Percentiles rank a stretch among this genome's conserved stretches.
phyloP scores from a whole-genome alignment of 2,797 vertebrate genomes.

The Harpagifer antarcticus region DNA sequence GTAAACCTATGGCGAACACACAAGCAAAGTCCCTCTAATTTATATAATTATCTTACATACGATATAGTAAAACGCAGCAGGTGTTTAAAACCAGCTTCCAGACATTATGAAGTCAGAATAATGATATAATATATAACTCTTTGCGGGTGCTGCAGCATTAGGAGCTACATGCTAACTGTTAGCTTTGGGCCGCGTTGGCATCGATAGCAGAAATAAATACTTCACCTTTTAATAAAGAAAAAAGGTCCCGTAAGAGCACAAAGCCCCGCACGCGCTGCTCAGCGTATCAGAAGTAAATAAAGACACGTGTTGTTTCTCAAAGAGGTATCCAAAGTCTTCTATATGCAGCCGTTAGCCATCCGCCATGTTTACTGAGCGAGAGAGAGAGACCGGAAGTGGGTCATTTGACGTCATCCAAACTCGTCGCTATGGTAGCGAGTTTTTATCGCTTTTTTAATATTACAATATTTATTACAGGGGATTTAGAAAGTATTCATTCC shows the following conservation, averaged over 20 bases:
- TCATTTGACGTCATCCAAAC: slow-evolving; percentile 26
- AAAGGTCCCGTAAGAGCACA: not conserved
- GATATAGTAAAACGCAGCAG: fast-evolving
- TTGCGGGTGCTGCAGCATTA: not conserved
- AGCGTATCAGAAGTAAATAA: not conserved
- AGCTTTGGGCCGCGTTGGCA: slow-evolving; percentile 57
- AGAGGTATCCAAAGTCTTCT: slow-evolving; percentile 8
- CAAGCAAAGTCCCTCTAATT: fast-evolving
- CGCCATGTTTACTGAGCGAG: slow-evolving; percentile 71
- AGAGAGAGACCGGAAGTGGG: slow-evolving; percentile 47
- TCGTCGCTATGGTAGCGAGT: not conserved
- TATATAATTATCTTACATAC: not conserved
- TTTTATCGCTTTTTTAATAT: not conserved
- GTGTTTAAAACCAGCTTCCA: fast-evolving
- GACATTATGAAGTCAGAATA: not conserved
- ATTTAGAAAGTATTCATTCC: no score
- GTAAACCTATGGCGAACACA: not conserved
- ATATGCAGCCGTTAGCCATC: slow-evolving; percentile 34
- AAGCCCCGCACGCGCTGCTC: not conserved
- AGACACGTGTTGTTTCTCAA: not conserved
- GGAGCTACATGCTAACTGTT: slow-evolving; percentile 21
- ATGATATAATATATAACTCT: not conserved
- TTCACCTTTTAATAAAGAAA: slow-evolving; percentile 65
- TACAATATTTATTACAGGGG: no score
- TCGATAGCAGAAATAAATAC: not conserved